These are phyloP conservation scores for Nycticebus coucang DNA, from an alignment of 2,113 vertebrate species.

Conservation along the genomic window DNA sequence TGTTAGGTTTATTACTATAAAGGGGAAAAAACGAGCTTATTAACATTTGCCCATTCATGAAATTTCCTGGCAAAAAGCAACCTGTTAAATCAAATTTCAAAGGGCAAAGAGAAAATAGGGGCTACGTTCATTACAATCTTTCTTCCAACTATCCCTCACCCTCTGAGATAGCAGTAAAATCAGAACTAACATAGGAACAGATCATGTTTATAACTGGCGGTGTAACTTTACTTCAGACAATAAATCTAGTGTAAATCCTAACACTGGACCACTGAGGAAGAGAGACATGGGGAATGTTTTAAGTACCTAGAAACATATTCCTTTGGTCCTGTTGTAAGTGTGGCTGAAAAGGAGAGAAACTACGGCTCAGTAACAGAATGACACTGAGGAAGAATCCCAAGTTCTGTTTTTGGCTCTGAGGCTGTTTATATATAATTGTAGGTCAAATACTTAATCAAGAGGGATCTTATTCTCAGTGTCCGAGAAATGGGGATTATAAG, in stretches of 20 bases:
- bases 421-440: neutral
- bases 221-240: slow-evolving; percentile 67
- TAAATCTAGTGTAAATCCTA: slow-evolving; percentile 61
- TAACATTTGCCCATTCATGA: slow-evolving; percentile 52
- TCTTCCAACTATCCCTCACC: slow-evolving; percentile 58
- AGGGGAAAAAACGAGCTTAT: slow-evolving; percentile 46
- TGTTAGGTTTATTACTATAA: slow-evolving; percentile 53
- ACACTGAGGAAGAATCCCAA: neutral
- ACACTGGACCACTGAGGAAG: slow-evolving; percentile 44
- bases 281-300: neutral
- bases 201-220: slow-evolving; percentile 65
- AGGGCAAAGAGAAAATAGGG: slow-evolving; percentile 46
- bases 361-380: neutral
- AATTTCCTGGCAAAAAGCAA: slow-evolving; percentile 58
- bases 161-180: slow-evolving; percentile 50
- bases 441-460: neutral
- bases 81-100: slow-evolving; percentile 54
- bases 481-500: slow-evolving; percentile 22
- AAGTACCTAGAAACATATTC: slow-evolving; percentile 37
- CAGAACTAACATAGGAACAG: slow-evolving; percentile 37
- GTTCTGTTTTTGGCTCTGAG: neutral
- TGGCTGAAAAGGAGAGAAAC: slow-evolving; percentile 46
- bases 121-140: slow-evolving; percentile 51
- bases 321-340: slow-evolving; percentile 43
- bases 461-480: neutral